phyloP scores from a whole-genome alignment of 1,140 invertebrate species.

The Euborellia annulipes region DNA sequence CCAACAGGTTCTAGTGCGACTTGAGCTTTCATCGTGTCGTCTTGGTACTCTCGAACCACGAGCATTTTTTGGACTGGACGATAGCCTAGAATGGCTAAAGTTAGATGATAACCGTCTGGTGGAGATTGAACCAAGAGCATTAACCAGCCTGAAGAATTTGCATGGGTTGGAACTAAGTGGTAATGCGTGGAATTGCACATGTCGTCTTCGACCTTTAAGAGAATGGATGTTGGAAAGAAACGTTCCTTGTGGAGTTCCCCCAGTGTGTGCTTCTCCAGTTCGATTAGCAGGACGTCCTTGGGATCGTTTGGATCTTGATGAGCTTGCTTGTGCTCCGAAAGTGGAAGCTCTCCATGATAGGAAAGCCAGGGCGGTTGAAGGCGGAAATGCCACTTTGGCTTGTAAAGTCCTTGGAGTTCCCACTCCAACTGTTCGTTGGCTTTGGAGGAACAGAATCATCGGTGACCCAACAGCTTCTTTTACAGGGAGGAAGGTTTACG shows the following conservation, averaged over 20 bases:
- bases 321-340: conserved; percentile 61
- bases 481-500: conserved; percentile 30
- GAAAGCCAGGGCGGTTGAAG: conserved; percentile 40
- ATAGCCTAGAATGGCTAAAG: conserved; percentile 53
- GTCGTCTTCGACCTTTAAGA: conserved; percentile 48
- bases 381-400: conserved; percentile 53
- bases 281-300: conserved; percentile 45
- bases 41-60: conserved; percentile 44
- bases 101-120: conserved; percentile 55
- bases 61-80: conserved; percentile 54
- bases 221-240: conserved; percentile 64
- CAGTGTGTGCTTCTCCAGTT: conserved; percentile 44
- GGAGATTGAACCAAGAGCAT: conserved; percentile 41
- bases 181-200: conserved; percentile 73
- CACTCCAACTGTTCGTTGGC: conserved; percentile 37
- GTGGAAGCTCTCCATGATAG: conserved; percentile 36
- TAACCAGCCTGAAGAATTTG: conserved; percentile 47
- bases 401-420: conserved; percentile 54
- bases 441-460: conserved; percentile 31
- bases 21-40: conserved; percentile 55
- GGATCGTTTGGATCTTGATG: conserved; percentile 57
- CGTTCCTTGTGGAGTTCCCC: conserved; percentile 50
- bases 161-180: conserved; percentile 55
- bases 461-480: conserved; percentile 31
- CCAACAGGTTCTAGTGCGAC: conserved; percentile 45